phyloP scores from a whole-genome alignment of 2,113 vertebrate species.

The Oxygymnocypris stewartii region DNA sequence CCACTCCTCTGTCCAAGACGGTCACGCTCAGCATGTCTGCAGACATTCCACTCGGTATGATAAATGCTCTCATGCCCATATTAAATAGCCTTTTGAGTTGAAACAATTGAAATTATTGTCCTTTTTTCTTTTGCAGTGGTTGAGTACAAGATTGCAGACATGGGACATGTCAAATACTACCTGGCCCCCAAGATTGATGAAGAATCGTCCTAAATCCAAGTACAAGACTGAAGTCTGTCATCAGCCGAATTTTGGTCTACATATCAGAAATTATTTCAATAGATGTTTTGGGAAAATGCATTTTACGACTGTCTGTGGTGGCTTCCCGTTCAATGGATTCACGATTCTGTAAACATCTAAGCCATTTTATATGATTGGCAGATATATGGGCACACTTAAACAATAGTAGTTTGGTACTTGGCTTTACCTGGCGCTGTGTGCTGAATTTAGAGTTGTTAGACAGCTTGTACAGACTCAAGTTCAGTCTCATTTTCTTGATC shows the following conservation, averaged over 20 bases:
- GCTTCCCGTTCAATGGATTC: slow-evolving; percentile 16
- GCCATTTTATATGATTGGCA: not conserved
- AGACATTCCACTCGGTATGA: slow-evolving; percentile 92
- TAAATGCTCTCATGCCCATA: not conserved
- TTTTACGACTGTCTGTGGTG: slow-evolving; percentile 22
- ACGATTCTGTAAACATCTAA: slow-evolving; percentile 7
- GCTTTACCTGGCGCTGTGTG: slow-evolving; percentile 1
- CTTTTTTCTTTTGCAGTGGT: slow-evolving; percentile 78
- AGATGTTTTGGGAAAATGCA: slow-evolving; percentile 9
- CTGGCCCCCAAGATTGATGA: slow-evolving; percentile 98
- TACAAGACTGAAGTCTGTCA: not conserved
- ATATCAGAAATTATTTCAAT: not conserved
- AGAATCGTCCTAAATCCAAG: slow-evolving; percentile 82
- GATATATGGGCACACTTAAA: not conserved
- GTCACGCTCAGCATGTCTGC: slow-evolving; percentile 98
- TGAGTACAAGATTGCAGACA: slow-evolving; percentile 98
- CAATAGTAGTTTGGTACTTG: not conserved
- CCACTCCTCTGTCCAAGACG: slow-evolving; percentile 90
- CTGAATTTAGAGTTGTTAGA: not conserved
- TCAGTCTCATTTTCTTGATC: not conserved
- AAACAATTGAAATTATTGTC: not conserved
- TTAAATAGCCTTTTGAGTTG: not conserved
- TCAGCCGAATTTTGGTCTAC: not conserved
- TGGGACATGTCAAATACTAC: slow-evolving; percentile 98
- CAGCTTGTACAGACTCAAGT: not conserved